Percentiles rank a stretch among this genome's conserved stretches.
phyloP scores from a whole-genome alignment of 2,113 vertebrate species.

The Mus musculus region GRCm39 chr1:42267001-42267500 shows the following conservation, averaged over 20 bases:
- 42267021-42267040: not conserved
- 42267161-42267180: not conserved
- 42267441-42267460: too few species aligned
- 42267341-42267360: not conserved
- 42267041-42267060: rapidly evolving
- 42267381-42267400: not conserved
- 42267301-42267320: not conserved
- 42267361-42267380: not conserved
- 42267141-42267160: too few species aligned
- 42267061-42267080: not conserved
- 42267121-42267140: not conserved
- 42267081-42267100: rapidly evolving
- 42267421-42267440: too few species aligned
- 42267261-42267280: not conserved
- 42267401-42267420: not conserved
- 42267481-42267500: not conserved
- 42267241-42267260: too few species aligned
- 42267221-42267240: too few species aligned
- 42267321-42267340: not conserved
- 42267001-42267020: not conserved
- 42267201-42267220: not conserved
- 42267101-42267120: too few species aligned
- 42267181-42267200: not conserved
- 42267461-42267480: not conserved
- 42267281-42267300: not conserved